These are phyloP conservation scores for Pachyseris speciosa DNA, from an alignment of 64 coral and sea anemone species.

Conservation along the genomic window DNA sequence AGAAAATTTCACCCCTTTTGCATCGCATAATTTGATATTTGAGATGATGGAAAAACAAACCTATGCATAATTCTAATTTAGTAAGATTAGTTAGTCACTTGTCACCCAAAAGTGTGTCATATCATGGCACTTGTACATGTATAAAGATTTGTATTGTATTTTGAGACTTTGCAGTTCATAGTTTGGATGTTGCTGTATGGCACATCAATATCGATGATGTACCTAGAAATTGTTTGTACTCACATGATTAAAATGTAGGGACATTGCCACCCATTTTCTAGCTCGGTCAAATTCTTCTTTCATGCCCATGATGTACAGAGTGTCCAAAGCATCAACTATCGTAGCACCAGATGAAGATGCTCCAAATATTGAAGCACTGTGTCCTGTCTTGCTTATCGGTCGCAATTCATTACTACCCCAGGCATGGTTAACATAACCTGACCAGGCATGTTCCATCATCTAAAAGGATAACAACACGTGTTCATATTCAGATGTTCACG, in stretches of 20 bases:
- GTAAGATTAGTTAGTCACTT: too few relatives aligned
- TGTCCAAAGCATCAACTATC: conserved; percentile 91
- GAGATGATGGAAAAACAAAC: too few relatives aligned
- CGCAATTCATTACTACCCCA: conserved; percentile 93
- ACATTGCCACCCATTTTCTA: conserved; percentile 85
- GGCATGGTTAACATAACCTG: conserved; percentile 89
- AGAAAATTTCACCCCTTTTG: too few relatives aligned
- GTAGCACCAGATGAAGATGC: conserved; percentile 87
- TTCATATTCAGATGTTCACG: background rate
- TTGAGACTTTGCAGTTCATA: too few relatives aligned
- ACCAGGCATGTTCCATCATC: conserved; percentile 99
- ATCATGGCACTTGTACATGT: too few relatives aligned
- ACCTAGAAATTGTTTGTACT: background rate
- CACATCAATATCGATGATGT: background rate
- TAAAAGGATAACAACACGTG: background rate
- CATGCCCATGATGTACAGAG: conserved; percentile 88
- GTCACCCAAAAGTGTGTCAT: too few relatives aligned
- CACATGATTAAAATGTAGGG: conserved; percentile 42
- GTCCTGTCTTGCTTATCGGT: conserved; percentile 90
- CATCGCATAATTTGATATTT: too few relatives aligned
- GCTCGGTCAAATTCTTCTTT: conserved; percentile 95
- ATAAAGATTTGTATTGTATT: too few relatives aligned
- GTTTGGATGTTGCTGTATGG: too few relatives aligned
- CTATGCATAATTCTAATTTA: too few relatives aligned
- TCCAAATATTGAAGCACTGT: conserved; percentile 93